Evolutionary conservation across 2,113 vertebrate genomes (phyloP), one percentile per base, ranked within the genome.

Genomic region (Sterrhoptilus dennistouni): DNA sequence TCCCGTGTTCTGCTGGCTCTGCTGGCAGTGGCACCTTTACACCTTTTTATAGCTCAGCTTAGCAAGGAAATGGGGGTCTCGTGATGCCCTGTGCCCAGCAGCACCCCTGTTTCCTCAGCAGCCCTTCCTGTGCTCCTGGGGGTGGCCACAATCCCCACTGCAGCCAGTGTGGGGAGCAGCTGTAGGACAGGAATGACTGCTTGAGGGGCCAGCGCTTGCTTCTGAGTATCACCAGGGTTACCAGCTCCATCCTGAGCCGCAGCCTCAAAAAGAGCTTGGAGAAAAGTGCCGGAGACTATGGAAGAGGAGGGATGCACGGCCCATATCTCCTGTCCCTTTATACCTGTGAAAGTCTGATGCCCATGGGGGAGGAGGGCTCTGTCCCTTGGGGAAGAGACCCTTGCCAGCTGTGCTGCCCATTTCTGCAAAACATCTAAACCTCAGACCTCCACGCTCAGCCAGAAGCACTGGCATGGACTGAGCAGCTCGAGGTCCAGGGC

Each of bases 41-140:
- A 15, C 75, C 70, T 94, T 94, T 95, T 93, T 94, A 91, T 94
- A 96, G 65, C 92, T 53, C 0, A 0, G 85, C 94, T 96, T 95
- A 93, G 82, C 2, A 1, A 91, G 94, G 94, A 97, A 94, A 60
- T 4, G 31, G 40, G 82, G 53, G 35, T 82, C 9, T 90, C 22
- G 9, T 19, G 72, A 42, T 80, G 45, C 31, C 57, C 4, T 5
- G 9, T 57, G 72, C 68, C 42, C 0, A 2, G 72, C 50, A 79
- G 61, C 75, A 64, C 19, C 61, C 33, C 52, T 59, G 21, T 38
- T 91, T 89, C 57, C 56, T 75, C 18, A 83, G 45, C 33, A 75
- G 60, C 22, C n/a, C 31, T 8, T 78, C 18, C 42, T 40, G 63
- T 66, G 28, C 7, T 28, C n/a, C 75, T 47, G 9, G 6, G 12